Percentiles rank a stretch among this genome's conserved stretches.
Conservation (phyloP, 2,888 invertebrate genomes). For the Sclerodermus sp. region DNA sequence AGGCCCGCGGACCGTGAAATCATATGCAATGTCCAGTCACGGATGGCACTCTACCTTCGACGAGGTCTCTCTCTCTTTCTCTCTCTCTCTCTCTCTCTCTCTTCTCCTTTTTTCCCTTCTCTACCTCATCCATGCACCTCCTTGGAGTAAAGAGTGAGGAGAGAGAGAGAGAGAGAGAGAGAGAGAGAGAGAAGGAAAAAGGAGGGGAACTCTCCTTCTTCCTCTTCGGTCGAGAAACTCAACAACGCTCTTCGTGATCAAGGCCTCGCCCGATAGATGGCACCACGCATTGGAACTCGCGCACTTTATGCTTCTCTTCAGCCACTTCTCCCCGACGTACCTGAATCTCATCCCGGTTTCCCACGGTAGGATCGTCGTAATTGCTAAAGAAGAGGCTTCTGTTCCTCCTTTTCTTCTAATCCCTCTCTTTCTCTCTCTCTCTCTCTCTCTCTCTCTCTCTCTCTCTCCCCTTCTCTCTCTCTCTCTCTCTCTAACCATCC, state of each 20-base stretch:
- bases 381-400: background rate
- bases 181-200: too few relatives aligned
- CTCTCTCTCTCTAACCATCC: too few relatives aligned
- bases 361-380: too few relatives aligned
- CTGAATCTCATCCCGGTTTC: too few relatives aligned
- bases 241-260: constrained; percentile 5
- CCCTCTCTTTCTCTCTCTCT: background rate
- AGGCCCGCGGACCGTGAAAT: constrained; percentile 54
- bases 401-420: constrained; percentile 1
- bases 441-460: too few relatives aligned
- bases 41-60: constrained; percentile 48
- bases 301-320: too few relatives aligned
- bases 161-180: too few relatives aligned
- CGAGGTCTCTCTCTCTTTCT: constrained; percentile 10
- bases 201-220: too few relatives aligned
- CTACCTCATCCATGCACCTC: too few relatives aligned
- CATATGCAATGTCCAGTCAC: constrained; percentile 58
- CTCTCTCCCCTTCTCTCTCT: too few relatives aligned
- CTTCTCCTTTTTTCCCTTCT: constrained; percentile 7
- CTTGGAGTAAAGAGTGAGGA: too few relatives aligned
- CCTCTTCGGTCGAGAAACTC: constrained; percentile 9
- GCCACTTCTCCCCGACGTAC: too few relatives aligned
- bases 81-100: constrained; percentile 21
- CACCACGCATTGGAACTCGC: constrained; percentile 40
- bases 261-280: constrained; percentile 35